phyloP scores from a whole-genome alignment of 2,113 vertebrate species.

The Penelope pileata region DNA sequence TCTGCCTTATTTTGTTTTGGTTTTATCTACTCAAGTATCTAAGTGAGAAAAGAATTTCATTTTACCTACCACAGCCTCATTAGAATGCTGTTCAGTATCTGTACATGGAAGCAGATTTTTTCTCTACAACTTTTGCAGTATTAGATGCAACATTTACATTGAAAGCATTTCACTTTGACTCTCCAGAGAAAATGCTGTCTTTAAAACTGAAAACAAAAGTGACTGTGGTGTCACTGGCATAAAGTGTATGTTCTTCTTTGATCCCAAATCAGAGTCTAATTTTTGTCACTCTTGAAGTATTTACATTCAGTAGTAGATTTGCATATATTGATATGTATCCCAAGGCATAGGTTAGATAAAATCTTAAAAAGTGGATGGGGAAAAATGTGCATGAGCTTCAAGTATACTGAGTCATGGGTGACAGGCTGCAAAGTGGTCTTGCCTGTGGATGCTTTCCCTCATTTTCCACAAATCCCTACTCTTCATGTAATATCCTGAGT shows the following conservation, averaged over 20 bases:
- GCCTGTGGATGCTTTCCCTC: neutral
- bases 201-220: neutral
- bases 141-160: neutral
- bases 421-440: neutral
- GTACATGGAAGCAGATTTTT: neutral
- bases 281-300: neutral
- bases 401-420: neutral
- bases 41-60: neutral
- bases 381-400: neutral
- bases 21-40: neutral
- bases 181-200: neutral
- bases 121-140: neutral
- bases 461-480: neutral
- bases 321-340: neutral
- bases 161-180: neutral
- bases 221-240: neutral
- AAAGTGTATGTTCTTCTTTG: neutral
- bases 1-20: neutral
- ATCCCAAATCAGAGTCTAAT: neutral
- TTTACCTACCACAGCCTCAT: neutral
- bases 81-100: neutral
- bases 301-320: neutral
- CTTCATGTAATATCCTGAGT: neutral
- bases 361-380: neutral
- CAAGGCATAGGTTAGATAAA: neutral